Conservation (phyloP, 37 sponge, comb jelly and placozoan genomes). For the Amphimedon queenslandica region DNA sequence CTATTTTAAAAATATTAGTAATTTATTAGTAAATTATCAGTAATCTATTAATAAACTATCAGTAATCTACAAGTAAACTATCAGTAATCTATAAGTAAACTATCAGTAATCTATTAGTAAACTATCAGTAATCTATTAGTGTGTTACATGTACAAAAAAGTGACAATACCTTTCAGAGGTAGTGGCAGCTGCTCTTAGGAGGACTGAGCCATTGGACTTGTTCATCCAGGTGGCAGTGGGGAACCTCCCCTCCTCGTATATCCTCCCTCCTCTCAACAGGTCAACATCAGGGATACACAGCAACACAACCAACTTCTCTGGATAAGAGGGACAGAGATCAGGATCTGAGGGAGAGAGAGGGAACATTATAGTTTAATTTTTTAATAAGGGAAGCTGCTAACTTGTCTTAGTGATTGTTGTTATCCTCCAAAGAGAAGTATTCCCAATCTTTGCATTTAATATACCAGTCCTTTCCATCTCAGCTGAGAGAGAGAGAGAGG, state of each 20-base stretch:
- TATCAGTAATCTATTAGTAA: no score
- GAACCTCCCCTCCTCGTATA: conserved; percentile 69
- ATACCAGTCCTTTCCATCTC: background rate
- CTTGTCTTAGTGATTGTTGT: background rate
- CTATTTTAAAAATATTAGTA: no score
- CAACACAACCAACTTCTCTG: conserved; percentile 59
- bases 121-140: no score
- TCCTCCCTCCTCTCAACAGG: conserved; percentile 48
- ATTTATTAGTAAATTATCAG: no score
- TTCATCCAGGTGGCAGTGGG: conserved; percentile 76
- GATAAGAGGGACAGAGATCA: conserved; percentile 64
- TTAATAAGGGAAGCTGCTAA: background rate
- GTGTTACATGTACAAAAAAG: no score
- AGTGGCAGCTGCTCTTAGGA: conserved; percentile 70
- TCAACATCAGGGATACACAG: conserved; percentile 65
- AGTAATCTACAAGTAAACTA: no score
- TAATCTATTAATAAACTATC: no score
- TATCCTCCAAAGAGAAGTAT: background rate
- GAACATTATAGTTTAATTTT: background rate
- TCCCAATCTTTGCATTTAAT: background rate
- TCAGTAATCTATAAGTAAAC: no score
- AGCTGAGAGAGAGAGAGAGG: background rate
- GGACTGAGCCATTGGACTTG: conserved; percentile 42
- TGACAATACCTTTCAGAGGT: conserved; percentile 41
- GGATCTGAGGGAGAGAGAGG: conserved; percentile 30